Conservation (phyloP, 2,113 vertebrate species). For the Hippocampus mohnikei region DNA sequence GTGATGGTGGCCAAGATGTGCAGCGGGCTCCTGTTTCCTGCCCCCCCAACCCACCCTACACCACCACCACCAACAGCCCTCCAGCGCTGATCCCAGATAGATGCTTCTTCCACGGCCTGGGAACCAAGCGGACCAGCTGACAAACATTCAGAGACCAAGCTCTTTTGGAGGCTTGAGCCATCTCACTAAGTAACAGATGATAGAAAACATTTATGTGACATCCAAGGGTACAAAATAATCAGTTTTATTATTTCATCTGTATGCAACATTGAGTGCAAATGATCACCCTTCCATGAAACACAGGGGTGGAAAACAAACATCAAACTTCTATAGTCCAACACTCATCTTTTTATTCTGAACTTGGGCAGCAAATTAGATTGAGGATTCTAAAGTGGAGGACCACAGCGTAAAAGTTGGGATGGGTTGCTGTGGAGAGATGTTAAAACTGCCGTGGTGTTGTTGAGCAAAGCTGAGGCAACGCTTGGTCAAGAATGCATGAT, state of each 20-base stretch:
- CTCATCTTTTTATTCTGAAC: neutral
- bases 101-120: constrained; percentile 51
- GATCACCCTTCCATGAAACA: constrained; percentile 26
- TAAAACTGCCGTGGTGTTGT: neutral
- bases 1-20: constrained; percentile 60
- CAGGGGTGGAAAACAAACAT: constrained; percentile 5
- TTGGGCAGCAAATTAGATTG: neutral
- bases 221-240: constrained; percentile 46
- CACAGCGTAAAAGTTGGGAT: neutral
- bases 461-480: neutral
- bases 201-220: constrained; percentile 21
- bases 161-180: neutral
- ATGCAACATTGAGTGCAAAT: constrained; percentile 58
- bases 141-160: constrained; percentile 24
- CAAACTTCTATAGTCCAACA: neutral
- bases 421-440: neutral
- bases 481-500: neutral
- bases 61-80: constrained; percentile 19
- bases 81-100: constrained; percentile 62
- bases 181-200: neutral
- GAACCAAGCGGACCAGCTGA: constrained; percentile 52
- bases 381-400: neutral
- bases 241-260: constrained; percentile 52
- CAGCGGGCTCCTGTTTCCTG: constrained; percentile 65
- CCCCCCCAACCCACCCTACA: constrained; percentile 47